phyloP scores from a whole-genome alignment of 1,140 invertebrate species.

The Pectinophora gossypiella region DNA sequence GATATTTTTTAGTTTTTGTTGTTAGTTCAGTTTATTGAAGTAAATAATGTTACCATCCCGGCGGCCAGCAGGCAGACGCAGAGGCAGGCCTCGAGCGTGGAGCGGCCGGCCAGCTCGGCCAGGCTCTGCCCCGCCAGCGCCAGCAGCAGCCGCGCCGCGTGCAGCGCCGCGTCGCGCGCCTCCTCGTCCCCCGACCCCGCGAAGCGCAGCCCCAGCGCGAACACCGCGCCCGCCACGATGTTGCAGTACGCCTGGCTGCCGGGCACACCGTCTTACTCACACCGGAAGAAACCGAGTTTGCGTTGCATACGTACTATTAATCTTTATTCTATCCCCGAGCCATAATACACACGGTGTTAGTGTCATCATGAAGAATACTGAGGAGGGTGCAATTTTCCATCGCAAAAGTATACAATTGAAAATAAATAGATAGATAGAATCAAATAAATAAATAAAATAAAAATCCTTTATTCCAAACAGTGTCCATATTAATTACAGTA shows the following conservation, averaged over 20 bases:
- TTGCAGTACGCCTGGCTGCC: conserved; percentile 96
- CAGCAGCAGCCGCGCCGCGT: conserved; percentile 83
- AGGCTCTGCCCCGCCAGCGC: conserved; percentile 77
- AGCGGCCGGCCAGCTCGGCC: conserved; percentile 91
- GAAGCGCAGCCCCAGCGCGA: conserved; percentile 95
- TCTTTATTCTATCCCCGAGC: background rate
- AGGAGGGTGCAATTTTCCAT: no score
- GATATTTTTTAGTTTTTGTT: no score
- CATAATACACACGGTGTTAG: no score
- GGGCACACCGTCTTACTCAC: conserved; percentile 24
- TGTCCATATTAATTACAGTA: no score
- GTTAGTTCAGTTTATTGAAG: no score
- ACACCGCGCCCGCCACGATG: conserved; percentile 94
- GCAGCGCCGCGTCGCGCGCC: conserved; percentile 86
- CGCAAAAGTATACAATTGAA: no score
- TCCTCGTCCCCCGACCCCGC: conserved; percentile 92
- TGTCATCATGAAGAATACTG: no score
- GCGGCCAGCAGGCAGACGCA: conserved; percentile 88
- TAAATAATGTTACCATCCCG: conserved; percentile 80
- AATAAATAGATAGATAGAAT: no score
- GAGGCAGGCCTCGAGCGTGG: conserved; percentile 92
- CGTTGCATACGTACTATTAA: no score
- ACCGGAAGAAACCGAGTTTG: background rate
- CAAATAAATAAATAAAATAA: no score
- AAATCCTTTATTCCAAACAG: no score